These are phyloP conservation scores for Odobenus rosmarus DNA, from an alignment of 2,113 vertebrate genomes.

Conservation along the genomic window DNA sequence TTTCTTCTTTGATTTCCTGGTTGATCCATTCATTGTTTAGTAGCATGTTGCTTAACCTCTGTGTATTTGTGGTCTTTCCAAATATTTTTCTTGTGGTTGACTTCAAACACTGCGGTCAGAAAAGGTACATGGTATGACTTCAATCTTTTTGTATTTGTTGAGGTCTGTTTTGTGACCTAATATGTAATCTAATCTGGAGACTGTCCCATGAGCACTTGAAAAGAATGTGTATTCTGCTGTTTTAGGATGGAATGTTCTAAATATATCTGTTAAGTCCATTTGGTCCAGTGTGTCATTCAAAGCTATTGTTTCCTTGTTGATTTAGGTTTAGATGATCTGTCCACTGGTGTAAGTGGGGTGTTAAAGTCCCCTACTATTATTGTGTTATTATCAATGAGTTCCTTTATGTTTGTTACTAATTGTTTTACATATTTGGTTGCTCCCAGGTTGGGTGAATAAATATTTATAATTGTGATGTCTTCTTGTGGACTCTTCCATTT, in stretches of 20 bases:
- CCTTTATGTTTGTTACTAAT: background rate
- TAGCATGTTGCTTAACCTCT: background rate
- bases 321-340: background rate
- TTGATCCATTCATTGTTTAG: background rate
- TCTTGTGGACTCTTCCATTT: background rate
- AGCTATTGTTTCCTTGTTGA: background rate
- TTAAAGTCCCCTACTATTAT: background rate
- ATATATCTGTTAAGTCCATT: background rate
- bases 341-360: background rate
- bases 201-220: background rate
- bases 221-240: background rate
- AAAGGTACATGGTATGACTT: background rate
- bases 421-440: background rate
- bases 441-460: background rate
- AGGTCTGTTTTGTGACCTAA: background rate
- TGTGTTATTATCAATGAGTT: background rate
- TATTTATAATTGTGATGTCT: background rate
- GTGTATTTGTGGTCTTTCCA: background rate
- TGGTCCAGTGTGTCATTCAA: background rate
- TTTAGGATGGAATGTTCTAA: background rate
- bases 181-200: background rate
- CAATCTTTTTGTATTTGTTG: background rate
- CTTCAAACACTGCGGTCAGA: background rate
- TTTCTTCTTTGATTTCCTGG: background rate
- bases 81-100: background rate